Percentiles rank a stretch among this genome's conserved stretches.
Conservation (phyloP, 2,797 vertebrate species). For the Bryconaethiops microstoma region DNA sequence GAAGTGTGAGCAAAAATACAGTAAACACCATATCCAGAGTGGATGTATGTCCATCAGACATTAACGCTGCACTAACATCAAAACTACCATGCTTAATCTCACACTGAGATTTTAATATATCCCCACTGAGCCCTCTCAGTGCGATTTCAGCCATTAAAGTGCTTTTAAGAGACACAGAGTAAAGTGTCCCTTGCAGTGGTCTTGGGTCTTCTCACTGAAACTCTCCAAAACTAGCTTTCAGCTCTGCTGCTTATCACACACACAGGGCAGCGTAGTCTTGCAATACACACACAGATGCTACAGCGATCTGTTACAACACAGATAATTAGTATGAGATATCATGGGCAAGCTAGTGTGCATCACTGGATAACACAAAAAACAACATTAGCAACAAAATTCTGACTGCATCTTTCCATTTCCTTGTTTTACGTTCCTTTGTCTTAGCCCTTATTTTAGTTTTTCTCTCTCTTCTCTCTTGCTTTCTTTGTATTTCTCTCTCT, state of each 20-base stretch:
- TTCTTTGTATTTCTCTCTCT: neutral
- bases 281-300: neutral
- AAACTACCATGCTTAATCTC: neutral
- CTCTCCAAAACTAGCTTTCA: slow-evolving; percentile 10
- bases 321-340: slow-evolving; percentile 13
- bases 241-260: slow-evolving; percentile 36
- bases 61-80: neutral
- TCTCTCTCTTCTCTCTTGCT: neutral
- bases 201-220: slow-evolving; percentile 25
- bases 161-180: neutral
- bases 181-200: slow-evolving; percentile 24
- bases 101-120: slow-evolving; percentile 10
- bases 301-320: slow-evolving; percentile 24
- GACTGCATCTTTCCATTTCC: neutral
- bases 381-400: neutral
- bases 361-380: neutral
- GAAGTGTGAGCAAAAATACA: neutral
- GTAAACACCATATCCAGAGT: neutral
- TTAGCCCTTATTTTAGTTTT: neutral
- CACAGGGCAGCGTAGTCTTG: slow-evolving; percentile 18
- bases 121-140: slow-evolving; percentile 15
- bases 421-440: neutral
- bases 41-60: neutral
- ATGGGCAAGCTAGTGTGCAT: neutral
- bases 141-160: slow-evolving; percentile 17